Evolutionary conservation across 2,888 invertebrate genomes (phyloP), one percentile per base, ranked within the genome.

Genomic region (Drosophila fungiperda): DNA sequence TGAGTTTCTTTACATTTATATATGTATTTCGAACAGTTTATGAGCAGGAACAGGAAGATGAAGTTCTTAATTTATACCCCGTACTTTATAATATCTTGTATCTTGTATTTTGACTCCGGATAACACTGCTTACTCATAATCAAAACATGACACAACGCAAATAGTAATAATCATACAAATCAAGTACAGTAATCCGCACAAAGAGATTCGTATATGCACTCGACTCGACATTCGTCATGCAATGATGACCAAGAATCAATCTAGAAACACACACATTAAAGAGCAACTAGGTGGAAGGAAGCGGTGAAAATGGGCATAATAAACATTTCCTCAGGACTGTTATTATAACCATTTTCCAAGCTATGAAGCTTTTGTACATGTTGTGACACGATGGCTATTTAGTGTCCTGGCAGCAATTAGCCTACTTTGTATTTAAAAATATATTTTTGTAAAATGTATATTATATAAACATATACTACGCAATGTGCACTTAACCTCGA

Each of bases 361-460:
- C 17, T 36, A 29, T 49, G 6, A 2, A 20, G 3, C 7, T 50
- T 42, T 26, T 38, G 11, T 54, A 49, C n/a, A n/a, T 20, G 8
- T 8, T 53, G 36, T 23, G 5, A 20, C 35, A 50, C 17, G 29
- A 23, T 3, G n/a, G 36, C 29, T 48, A 26, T 36, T 53, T 49
- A 15, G 9, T 36, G 23, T n/a, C 23, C 40, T 23, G 11, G 29
- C 20, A n/a, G 26, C 26, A 32, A 23, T 36, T 38, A 20, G n/a
- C 5, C 15, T 7, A 12, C 17, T n/a, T 50, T 42, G 36, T 58
- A 15, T 45, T 23, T 53, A 45, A 26, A 32, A 20, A 49, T 6
- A 23, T 52, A 55, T 75, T 64, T 68, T 61, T 58, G 49, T 73
- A 68, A 36, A 59, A 57, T 49, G 35, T 74, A n/a, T 52, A 66